Percentiles rank a stretch among this genome's conserved stretches.
Conservation (phyloP, 2,113 vertebrate species). For the Isurus oxyrinchus region DNA sequence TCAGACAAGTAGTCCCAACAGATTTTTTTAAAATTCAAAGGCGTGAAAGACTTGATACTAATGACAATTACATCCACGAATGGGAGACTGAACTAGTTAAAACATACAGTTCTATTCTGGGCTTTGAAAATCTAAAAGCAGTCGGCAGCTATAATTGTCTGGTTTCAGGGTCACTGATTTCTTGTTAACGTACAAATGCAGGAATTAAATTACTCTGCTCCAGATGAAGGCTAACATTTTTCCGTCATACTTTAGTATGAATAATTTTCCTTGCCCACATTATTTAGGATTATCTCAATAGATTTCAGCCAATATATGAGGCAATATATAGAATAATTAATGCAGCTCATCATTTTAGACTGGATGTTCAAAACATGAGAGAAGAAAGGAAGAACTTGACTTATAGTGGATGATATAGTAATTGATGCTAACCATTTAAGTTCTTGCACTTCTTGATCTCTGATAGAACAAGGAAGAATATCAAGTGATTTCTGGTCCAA, state of each 20-base stretch:
- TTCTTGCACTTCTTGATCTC: background rate
- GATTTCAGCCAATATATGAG: background rate
- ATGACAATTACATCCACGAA: background rate
- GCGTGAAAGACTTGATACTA: background rate
- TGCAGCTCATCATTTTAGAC: background rate
- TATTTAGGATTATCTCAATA: background rate
- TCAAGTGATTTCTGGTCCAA: background rate
- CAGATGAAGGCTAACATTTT: background rate
- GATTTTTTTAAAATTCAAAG: background rate
- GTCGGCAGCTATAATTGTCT: slow-evolving; percentile 8
- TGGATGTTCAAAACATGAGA: background rate
- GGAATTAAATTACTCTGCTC: background rate
- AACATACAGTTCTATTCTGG: background rate
- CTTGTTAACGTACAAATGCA: background rate
- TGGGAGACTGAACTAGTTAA: background rate
- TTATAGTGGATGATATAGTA: background rate
- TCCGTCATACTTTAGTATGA: background rate
- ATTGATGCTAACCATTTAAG: background rate
- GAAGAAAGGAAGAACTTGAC: background rate
- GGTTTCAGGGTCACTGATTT: slow-evolving; percentile 6
- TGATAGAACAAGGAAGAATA: background rate
- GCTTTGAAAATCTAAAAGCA: slow-evolving; percentile 7
- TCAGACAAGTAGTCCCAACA: background rate
- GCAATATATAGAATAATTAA: background rate
- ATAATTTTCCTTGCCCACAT: background rate